phyloP scores from a whole-genome alignment of 2,888 invertebrate species.

The Acleris sparsana region DNA sequence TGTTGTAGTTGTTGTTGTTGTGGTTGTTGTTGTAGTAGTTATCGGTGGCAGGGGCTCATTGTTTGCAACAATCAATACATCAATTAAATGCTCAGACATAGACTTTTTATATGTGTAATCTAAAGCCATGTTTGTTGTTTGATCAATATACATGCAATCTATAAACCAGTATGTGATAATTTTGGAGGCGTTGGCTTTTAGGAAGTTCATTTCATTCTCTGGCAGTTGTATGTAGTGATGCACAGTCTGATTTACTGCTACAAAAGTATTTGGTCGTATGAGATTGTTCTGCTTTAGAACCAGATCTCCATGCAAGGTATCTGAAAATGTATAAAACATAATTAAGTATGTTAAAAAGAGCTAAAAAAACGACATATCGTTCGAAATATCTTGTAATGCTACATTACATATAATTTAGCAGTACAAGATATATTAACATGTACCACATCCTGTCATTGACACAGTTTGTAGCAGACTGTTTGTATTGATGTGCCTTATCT shows the following conservation, averaged over 20 bases:
- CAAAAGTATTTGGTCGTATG: conserved; percentile 81
- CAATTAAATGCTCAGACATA: conserved; percentile 85
- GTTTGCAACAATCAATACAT: conserved; percentile 88
- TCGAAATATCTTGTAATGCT: no score
- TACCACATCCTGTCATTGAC: not conserved
- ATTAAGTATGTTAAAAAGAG: not conserved
- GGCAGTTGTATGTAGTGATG: conserved; percentile 84
- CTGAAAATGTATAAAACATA: conserved; percentile 65
- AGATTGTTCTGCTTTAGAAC: conserved; percentile 85
- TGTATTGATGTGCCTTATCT: conserved; percentile 6
- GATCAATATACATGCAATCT: conserved; percentile 88
- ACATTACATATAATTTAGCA: no score
- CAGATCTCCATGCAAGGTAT: conserved; percentile 87
- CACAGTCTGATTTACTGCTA: conserved; percentile 85
- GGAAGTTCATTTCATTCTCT: conserved; percentile 84
- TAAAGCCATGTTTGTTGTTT: conserved; percentile 84
- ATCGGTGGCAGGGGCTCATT: conserved; percentile 84
- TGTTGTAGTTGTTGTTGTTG: conserved; percentile 72
- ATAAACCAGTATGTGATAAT: conserved; percentile 90
- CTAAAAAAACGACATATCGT: not conserved
- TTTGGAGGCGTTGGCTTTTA: conserved; percentile 73
- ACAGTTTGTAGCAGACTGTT: not conserved
- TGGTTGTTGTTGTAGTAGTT: conserved; percentile 76
- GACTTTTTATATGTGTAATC: conserved; percentile 85
- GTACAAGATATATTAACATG: not conserved